Conservation (phyloP, 2,888 invertebrate species). For the Caenorhabditis afra region DNA sequence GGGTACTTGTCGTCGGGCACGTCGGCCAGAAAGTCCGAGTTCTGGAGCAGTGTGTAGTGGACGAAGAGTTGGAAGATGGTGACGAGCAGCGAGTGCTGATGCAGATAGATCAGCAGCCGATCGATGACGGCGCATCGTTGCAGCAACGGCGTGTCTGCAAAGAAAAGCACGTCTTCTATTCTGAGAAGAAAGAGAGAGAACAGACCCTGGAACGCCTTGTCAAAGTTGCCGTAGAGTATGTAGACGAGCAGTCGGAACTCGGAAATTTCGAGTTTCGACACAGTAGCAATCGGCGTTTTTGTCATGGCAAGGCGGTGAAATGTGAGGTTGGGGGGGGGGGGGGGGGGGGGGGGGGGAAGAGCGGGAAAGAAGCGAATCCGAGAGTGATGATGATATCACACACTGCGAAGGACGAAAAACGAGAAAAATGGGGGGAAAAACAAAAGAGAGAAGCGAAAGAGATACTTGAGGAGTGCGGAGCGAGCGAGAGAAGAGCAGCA, state of each 20-base stretch:
- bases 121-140: slow-evolving; percentile 46
- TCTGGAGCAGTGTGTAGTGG: slow-evolving; percentile 42
- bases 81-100: slow-evolving; percentile 42
- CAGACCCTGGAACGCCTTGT: slow-evolving; percentile 60
- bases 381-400: background rate
- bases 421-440: slow-evolving; percentile 2
- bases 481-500: background rate
- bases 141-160: slow-evolving; percentile 48
- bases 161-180: background rate
- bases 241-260: slow-evolving; percentile 44
- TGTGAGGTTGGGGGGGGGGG: background rate
- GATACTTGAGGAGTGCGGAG: too few species aligned
- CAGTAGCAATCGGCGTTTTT: slow-evolving; percentile 35
- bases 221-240: slow-evolving; percentile 52
- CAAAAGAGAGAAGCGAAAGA: too few species aligned
- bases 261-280: slow-evolving; percentile 39
- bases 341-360: too few species aligned
- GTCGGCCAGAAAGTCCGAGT: slow-evolving; percentile 29
- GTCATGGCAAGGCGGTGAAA: background rate
- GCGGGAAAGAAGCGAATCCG: too few species aligned
- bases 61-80: slow-evolving; percentile 48
- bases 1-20: slow-evolving; percentile 52
- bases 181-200: slow-evolving; percentile 3
- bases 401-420: background rate
- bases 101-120: slow-evolving; percentile 35